Evolutionary conservation across 1,140 invertebrate species (phyloP).

Genomic region (Ceratitis capitata): DNA sequence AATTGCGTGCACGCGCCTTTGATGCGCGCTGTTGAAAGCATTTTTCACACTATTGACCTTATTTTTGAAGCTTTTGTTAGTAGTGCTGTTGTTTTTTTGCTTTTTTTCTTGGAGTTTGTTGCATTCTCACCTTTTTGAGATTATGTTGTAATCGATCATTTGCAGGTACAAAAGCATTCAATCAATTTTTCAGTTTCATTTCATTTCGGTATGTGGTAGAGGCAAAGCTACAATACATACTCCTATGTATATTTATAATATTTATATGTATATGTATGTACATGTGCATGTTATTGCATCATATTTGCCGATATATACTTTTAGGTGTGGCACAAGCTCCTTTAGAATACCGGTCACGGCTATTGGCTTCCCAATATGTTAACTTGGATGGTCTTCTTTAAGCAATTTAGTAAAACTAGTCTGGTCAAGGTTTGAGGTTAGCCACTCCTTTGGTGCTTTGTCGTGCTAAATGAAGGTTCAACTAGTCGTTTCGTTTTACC

Average conservation of each 20-base stretch:
- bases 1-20: background rate
- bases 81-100: background rate
- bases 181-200: conserved; percentile 19
- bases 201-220: background rate
- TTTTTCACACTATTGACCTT: conserved; percentile 30
- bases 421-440: no score
- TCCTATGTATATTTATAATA: no score
- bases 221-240: background rate
- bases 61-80: conserved; percentile 7
- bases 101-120: background rate
- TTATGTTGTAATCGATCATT: conserved; percentile 31
- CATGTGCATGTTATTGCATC: no score
- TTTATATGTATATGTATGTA: background rate
- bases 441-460: no score
- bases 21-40: conserved; percentile 14
- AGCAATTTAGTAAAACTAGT: no score
- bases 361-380: no score
- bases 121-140: conserved; percentile 19
- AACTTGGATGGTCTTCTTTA: no score
- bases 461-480: no score
- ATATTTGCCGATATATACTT: no score
- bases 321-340: no score
- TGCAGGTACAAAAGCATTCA: conserved; percentile 18
- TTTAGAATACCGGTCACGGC: no score
- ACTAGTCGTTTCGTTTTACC: no score